phyloP scores from a whole-genome alignment of 2,888 invertebrate genomes.

The Patella caerulea region DNA sequence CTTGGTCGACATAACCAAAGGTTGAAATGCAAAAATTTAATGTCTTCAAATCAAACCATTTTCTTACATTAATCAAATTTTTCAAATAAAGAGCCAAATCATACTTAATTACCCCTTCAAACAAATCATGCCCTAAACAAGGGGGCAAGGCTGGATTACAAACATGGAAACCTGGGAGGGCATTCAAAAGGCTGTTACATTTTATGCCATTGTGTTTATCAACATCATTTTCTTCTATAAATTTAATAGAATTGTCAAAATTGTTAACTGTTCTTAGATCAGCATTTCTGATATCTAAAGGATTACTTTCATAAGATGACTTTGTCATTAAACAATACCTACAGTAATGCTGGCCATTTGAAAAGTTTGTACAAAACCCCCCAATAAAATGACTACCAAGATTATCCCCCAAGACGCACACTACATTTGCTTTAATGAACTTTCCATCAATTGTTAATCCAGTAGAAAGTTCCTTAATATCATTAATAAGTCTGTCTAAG shows the following conservation, averaged over 20 bases:
- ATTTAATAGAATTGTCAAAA: not conserved
- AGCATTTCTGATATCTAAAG: not conserved
- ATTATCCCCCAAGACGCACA: not conserved
- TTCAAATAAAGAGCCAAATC: constrained; percentile 22
- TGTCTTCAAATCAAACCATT: constrained; percentile 15
- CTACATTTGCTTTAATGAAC: not conserved
- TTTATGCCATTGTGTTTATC: not conserved
- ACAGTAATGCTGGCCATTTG: not conserved
- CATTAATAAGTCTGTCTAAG: not conserved
- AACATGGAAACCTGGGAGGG: not conserved
- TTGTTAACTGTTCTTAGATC: not conserved
- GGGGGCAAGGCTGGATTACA: constrained; percentile 19
- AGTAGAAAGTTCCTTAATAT: constrained; percentile 11
- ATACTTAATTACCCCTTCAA: constrained; percentile 21
- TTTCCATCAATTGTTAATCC: not conserved
- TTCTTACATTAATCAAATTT: constrained; percentile 19
- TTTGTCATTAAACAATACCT: not conserved
- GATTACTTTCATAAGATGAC: not conserved
- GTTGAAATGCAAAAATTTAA: constrained; percentile 14
- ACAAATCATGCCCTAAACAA: constrained; percentile 27
- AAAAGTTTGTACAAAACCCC: constrained; percentile 7
- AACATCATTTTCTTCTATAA: not conserved
- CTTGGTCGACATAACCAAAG: not conserved
- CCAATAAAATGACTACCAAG: constrained; percentile 6
- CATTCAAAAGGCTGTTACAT: not conserved